Percentiles rank a stretch among this genome's conserved stretches.
Evolutionary conservation across 2,797 vertebrate genomes (phyloP).

Genomic region (Trichosurus vulpecula): DNA sequence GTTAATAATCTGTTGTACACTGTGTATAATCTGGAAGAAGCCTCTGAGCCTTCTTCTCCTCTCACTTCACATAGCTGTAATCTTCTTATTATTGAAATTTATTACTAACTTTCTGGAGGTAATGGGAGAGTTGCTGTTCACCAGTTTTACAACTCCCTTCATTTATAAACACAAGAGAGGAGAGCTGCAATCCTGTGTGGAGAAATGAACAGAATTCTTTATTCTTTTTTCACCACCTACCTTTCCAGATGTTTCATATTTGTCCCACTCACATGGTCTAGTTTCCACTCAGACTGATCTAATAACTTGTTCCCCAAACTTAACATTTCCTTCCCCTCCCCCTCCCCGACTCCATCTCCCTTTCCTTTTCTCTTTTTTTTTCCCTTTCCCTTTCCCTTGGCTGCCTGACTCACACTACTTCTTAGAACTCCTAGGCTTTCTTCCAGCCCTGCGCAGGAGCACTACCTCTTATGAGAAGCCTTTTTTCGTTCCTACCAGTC

Average conservation of each 20-base stretch:
- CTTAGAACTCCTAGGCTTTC: neutral
- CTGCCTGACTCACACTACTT: neutral
- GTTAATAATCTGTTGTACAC: neutral
- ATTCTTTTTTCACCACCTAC: neutral
- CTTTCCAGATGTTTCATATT: neutral
- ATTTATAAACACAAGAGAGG: neutral
- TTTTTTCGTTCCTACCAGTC: neutral
- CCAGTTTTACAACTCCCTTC: conserved; percentile 9
- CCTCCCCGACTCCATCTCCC: too few species aligned
- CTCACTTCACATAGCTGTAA: neutral
- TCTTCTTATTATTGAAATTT: neutral
- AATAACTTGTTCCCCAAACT: neutral
- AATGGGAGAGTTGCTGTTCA: conserved; percentile 5
- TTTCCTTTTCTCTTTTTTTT: too few species aligned
- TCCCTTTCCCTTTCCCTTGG: neutral
- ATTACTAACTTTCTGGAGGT: neutral
- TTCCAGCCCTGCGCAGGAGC: neutral
- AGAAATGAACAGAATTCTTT: neutral
- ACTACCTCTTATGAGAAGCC: neutral
- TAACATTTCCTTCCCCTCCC: neutral
- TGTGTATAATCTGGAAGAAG: neutral
- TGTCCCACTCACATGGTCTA: neutral
- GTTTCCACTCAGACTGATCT: neutral
- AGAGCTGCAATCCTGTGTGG: neutral
- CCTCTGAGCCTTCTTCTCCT: conserved; percentile 43